These are phyloP conservation scores for Desmodus rotundus DNA, from an alignment of 2,113 vertebrate species.

Conservation along the genomic window DNA sequence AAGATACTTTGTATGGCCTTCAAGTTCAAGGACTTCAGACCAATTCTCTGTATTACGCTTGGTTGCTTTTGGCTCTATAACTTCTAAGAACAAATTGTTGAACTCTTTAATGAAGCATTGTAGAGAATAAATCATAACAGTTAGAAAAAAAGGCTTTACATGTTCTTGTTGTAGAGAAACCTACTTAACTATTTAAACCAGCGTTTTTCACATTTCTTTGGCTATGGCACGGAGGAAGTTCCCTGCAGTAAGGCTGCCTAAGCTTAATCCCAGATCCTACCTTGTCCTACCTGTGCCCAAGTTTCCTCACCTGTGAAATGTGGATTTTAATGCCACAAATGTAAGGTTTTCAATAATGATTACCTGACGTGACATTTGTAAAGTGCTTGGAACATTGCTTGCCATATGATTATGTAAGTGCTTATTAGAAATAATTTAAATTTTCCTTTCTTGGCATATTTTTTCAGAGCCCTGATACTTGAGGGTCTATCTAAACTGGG, in stretches of 20 bases:
- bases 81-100: slow-evolving; percentile 86
- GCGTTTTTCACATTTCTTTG: not conserved
- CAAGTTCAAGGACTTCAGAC: slow-evolving; percentile 84
- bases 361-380: not conserved
- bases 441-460: not conserved
- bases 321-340: not conserved
- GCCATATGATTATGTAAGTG: not conserved
- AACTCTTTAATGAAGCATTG: slow-evolving; percentile 86
- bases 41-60: slow-evolving; percentile 86
- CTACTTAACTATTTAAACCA: not conserved
- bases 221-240: not conserved
- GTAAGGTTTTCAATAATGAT: not conserved
- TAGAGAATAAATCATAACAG: slow-evolving; percentile 87
- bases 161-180: not conserved
- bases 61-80: slow-evolving; percentile 87
- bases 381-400: not conserved
- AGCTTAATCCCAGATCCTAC: not conserved
- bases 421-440: not conserved
- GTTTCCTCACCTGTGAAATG: not conserved
- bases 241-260: not conserved
- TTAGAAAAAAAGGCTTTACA: not conserved
- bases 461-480: not conserved
- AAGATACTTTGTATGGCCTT: slow-evolving; percentile 84
- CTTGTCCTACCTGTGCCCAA: not conserved
- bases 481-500: not conserved